Percentiles rank a stretch among this genome's conserved stretches.
phyloP scores from a whole-genome alignment of 2,888 invertebrate species.

The Scrobipalpa atriplicella region DNA sequence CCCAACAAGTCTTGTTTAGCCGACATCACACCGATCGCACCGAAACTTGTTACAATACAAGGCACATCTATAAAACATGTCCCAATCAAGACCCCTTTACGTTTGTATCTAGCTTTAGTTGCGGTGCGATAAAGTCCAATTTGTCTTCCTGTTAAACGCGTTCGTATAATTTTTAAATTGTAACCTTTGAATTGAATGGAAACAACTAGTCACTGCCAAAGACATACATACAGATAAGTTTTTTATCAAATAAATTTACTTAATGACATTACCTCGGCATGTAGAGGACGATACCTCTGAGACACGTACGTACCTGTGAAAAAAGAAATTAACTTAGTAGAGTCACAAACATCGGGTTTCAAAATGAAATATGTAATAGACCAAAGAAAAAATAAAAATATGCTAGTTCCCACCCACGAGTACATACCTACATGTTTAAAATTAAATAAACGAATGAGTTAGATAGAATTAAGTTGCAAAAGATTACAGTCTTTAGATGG shows the following conservation, averaged over 20 bases:
- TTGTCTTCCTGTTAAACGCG: constrained; percentile 8
- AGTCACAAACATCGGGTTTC: background rate
- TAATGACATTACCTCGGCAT: constrained; percentile 18
- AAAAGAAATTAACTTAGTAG: constrained; percentile 38
- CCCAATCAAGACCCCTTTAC: constrained; percentile 19
- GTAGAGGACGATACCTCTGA: background rate
- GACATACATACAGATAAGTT: constrained; percentile 26
- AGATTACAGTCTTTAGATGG: background rate
- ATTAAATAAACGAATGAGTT: too few species aligned
- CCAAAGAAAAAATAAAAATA: too few species aligned
- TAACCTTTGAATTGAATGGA: constrained; percentile 23
- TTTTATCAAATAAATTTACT: constrained; percentile 23
- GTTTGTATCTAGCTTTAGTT: background rate
- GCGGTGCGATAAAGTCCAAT: constrained; percentile 19
- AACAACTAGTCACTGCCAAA: constrained; percentile 19
- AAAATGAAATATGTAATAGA: too few species aligned
- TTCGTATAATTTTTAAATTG: constrained; percentile 26
- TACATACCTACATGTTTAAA: too few species aligned
- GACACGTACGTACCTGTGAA: constrained; percentile 52
- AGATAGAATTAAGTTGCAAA: background rate
- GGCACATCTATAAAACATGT: constrained; percentile 26
- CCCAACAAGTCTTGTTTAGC: constrained; percentile 46
- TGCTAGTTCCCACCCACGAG: too few species aligned
- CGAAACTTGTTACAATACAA: constrained; percentile 27
- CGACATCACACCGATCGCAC: constrained; percentile 46